Conservation (phyloP, 1,140 invertebrate species). For the Heliconius hermathena region DNA sequence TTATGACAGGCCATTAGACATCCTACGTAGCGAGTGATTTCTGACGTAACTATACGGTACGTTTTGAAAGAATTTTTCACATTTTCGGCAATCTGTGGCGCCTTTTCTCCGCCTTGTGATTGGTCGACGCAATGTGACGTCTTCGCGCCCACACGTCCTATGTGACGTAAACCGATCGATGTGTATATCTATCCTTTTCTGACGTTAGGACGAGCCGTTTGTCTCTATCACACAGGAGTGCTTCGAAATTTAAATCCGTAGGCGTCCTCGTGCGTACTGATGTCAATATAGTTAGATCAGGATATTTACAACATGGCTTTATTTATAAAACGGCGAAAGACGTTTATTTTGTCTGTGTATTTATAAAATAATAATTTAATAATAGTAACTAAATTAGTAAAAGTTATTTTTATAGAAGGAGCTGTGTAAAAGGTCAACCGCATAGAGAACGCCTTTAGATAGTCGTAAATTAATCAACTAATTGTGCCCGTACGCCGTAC, state of each 20-base stretch:
- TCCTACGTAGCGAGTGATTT: constrained; percentile 37
- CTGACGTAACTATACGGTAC: constrained; percentile 49
- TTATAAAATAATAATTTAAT: not conserved
- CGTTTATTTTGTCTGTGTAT: not conserved
- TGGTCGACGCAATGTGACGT: constrained; percentile 71
- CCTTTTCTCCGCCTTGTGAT: constrained; percentile 64
- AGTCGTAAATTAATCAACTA: constrained; percentile 28
- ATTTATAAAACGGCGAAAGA: constrained; percentile 32
- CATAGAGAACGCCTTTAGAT: not conserved
- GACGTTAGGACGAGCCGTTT: constrained; percentile 26
- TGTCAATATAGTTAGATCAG: constrained; percentile 53
- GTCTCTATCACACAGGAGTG: constrained; percentile 63
- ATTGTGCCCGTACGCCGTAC: constrained; percentile 16
- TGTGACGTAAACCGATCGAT: constrained; percentile 79
- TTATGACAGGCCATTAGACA: constrained; percentile 28
- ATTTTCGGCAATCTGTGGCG: constrained; percentile 62
- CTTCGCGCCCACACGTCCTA: constrained; percentile 74
- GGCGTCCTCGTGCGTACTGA: constrained; percentile 70
- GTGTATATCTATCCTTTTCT: constrained; percentile 49
- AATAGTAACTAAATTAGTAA: not conserved
- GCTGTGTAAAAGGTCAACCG: not conserved
- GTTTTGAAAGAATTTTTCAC: constrained; percentile 40
- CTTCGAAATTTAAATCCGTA: constrained; percentile 71
- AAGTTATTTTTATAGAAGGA: not conserved
- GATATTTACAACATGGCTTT: constrained; percentile 57